Evolutionary conservation across 2,113 vertebrate genomes (phyloP), one percentile per base, ranked within the genome.

Genomic region (Echinops telfairi): DNA sequence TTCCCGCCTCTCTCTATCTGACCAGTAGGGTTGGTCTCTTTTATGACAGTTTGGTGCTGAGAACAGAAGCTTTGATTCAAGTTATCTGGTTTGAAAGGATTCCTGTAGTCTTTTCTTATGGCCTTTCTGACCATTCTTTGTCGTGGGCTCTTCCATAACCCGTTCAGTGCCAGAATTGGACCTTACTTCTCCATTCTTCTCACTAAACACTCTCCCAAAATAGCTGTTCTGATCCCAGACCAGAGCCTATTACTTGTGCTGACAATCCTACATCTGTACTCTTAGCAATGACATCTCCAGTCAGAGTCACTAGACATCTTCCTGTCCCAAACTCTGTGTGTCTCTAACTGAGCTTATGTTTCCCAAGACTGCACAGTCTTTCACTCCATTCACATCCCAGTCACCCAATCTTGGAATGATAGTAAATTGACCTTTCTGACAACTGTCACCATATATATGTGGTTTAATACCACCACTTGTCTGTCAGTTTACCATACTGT

Each of bases 201-300:
- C 22, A 11, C 10, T 3, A 8, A 12, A 2, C 2, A 1, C 2
- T 14, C 20, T 92, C 60, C 33, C 25, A 75, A 53, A 53, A 66
- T 5, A 73, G 0, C 3, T 60, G 40, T 57, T 40, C 38, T 80
- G 29, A 57, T 76, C 23, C 22, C 17, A 58, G 57, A 58, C 57
- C 19, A 36, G 14, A 0, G 3, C 29, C 40, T 9, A 12, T 27
- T 12, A 25, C 60, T 79, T 31, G 17, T n/a, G 47, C 0, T 0
- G 23, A 93, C 8, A 62, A 14, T 33, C 22, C 38, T 14, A 25
- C 60, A n/a, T 20, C 66, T 40, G 19, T 70, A 2, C 33, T 82
- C 53, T 53, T 23, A 62, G 40, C 40, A 40, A 12, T 33, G 47
- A 53, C 23, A 8, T 57, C 70, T n/a, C 38, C 25, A 66, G 10